Evolutionary conservation across 1,140 invertebrate species (phyloP).

Genomic region (Meloidogyne hapla): DNA sequence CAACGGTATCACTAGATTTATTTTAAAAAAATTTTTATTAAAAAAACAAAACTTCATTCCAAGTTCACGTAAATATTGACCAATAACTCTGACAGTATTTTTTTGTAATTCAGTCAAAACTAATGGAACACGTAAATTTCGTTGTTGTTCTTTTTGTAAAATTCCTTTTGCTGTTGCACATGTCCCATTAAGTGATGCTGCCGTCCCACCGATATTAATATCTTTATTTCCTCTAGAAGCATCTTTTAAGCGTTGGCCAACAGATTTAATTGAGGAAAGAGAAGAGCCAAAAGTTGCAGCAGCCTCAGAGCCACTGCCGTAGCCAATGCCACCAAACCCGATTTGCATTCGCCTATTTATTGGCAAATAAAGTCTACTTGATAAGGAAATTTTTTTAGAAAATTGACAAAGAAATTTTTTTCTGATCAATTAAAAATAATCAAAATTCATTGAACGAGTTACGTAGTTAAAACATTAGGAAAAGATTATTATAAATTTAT

Average conservation of each 20-base stretch:
- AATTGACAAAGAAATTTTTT: too few relatives aligned
- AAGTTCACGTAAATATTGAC: constrained; percentile 46
- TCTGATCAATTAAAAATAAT: too few relatives aligned
- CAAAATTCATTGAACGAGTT: too few relatives aligned
- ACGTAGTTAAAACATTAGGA: too few relatives aligned
- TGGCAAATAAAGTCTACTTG: constrained; percentile 1
- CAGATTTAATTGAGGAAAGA: constrained; percentile 21
- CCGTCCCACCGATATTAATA: background rate
- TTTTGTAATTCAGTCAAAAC: constrained; percentile 38
- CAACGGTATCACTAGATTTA: constrained; percentile 46
- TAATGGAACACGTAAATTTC: constrained; percentile 16
- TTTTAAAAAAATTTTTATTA: background rate
- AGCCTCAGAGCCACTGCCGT: constrained; percentile 4
- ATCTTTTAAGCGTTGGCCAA: constrained; percentile 41
- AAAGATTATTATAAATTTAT: background rate
- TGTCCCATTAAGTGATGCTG: constrained; percentile 13
- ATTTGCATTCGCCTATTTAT: constrained; percentile 42
- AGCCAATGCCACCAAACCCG: constrained; percentile 21
- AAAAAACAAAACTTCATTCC: constrained; percentile 43
- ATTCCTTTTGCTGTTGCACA: constrained; percentile 11
- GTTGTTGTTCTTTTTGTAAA: background rate
- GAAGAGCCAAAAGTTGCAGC: constrained; percentile 13
- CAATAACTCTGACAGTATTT: constrained; percentile 52
- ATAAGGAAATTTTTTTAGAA: too few relatives aligned
- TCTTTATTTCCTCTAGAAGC: constrained; percentile 26